Percentiles rank a stretch among this genome's conserved stretches.
Conservation (phyloP, 2,888 invertebrate species). For the Atethmia centrago region DNA sequence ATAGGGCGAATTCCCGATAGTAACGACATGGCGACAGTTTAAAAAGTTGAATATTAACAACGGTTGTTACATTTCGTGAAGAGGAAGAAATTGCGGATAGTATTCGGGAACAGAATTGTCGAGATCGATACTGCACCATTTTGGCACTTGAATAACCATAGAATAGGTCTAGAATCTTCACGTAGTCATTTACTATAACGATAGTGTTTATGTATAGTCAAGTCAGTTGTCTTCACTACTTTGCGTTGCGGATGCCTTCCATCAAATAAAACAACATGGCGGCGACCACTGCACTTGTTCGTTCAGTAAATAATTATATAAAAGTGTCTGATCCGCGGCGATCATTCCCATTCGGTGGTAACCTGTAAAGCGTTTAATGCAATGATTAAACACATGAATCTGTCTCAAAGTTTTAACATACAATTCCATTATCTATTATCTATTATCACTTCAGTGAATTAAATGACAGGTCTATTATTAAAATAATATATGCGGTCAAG, state of each 20-base stretch:
- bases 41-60: slow-evolving; percentile 45
- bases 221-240: slow-evolving; percentile 47
- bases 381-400: no score
- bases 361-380: no score
- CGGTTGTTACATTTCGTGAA: slow-evolving; percentile 48
- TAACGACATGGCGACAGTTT: slow-evolving; percentile 43
- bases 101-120: slow-evolving; percentile 45
- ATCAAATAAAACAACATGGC: slow-evolving; percentile 61
- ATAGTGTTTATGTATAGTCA: slow-evolving; percentile 34
- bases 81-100: slow-evolving; percentile 29
- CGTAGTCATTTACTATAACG: slow-evolving; percentile 29
- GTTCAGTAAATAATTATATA: slow-evolving; percentile 81
- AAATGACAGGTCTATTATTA: neutral
- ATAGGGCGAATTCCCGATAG: slow-evolving; percentile 13
- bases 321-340: no score
- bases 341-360: no score
- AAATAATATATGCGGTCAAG: neutral
- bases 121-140: slow-evolving; percentile 59
- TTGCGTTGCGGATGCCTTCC: slow-evolving; percentile 51
- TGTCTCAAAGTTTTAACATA: no score
- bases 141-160: slow-evolving; percentile 64
- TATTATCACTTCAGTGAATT: neutral
- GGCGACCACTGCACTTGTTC: slow-evolving; percentile 84
- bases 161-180: slow-evolving; percentile 39
- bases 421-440: no score